Percentiles rank a stretch among this genome's conserved stretches.
phyloP scores from a whole-genome alignment of 2,888 invertebrate species.

The Drosophila bunnanda region DNA sequence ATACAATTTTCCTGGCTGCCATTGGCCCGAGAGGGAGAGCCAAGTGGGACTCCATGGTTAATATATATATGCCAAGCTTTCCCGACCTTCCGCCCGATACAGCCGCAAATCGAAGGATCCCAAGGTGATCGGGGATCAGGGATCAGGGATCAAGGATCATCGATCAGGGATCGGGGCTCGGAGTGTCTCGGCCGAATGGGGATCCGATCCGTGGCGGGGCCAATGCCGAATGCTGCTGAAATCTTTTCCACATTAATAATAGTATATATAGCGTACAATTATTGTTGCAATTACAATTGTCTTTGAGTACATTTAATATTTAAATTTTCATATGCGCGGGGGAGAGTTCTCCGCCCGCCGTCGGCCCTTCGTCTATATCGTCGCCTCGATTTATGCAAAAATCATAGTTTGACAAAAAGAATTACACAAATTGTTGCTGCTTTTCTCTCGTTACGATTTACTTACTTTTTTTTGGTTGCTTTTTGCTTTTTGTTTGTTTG shows the following conservation, averaged over 20 bases:
- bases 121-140: conserved; percentile 4
- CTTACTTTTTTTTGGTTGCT: conserved; percentile 16
- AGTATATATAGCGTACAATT: conserved; percentile 84
- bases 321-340: conserved; percentile 60
- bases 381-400: conserved; percentile 66
- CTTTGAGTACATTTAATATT: conserved; percentile 83
- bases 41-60: conserved; percentile 10
- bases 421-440: conserved; percentile 63
- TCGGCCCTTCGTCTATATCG: conserved; percentile 3
- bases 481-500: conserved; percentile 19
- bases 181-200: not conserved
- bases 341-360: conserved; percentile 24
- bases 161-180: conserved; percentile 8
- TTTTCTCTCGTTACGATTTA: conserved; percentile 35
- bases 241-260: conserved; percentile 67
- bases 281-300: conserved; percentile 85
- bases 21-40: conserved; percentile 9
- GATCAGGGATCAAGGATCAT: not conserved
- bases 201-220: conserved; percentile 9
- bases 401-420: conserved; percentile 75
- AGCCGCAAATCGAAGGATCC: not conserved
- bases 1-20: conserved; percentile 63
- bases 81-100: not conserved
- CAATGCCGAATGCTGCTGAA: conserved; percentile 43
- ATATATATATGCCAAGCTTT: conserved; percentile 1